Evolutionary conservation across 2,113 vertebrate genomes (phyloP), one percentile per base, ranked within the genome.

Genomic region (Phylloscopus whistleri): DNA sequence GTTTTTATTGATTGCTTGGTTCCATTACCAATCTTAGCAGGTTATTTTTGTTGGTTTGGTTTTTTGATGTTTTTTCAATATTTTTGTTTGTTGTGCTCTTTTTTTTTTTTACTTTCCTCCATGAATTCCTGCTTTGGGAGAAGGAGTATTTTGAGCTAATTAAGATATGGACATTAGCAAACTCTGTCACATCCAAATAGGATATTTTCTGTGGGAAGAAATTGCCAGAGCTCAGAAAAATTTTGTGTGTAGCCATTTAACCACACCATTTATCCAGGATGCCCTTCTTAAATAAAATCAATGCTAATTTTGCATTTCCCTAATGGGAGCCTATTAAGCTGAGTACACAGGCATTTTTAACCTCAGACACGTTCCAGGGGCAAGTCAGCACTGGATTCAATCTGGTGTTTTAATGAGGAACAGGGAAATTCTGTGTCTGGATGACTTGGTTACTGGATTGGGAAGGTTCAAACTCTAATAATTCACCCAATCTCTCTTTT

Each of bases 281-380:
- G 31, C 55, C 83, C 31, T 69, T 87, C 81, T 91, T 79, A 93
- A 92, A 78, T 80, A 93, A 95, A 94, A 94, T 97, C 93, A 92
- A 67, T 95, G 83, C 49, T 92, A 94, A 96, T 96, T 97, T 94
- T 87, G 51, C 84, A 90, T 96, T 93, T 92, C 86, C 75, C 77
- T 97, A 92, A 91, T 94, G 89, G 86, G 63, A 89, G 73, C 24
- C 81, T 82, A 70, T 93, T 94, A 93, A 88, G 88, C 49, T 88
- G 93, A 93, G 81, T 55, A 94, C 55, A 91, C 26, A 89, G 58
- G 39, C 58, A 80, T 94, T 97, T 93, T 94, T 93, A 93, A 95
- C 72, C 85, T 92, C 67, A 89, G 64, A 46, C 39, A 72, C 16
- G 3, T 46, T 4, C 3, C 81, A 93, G 74, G 60, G 76, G 18